Base-by-base conservation (phyloP, 2,797 vertebrate species). In the Ptychadena robeensis region DNA sequence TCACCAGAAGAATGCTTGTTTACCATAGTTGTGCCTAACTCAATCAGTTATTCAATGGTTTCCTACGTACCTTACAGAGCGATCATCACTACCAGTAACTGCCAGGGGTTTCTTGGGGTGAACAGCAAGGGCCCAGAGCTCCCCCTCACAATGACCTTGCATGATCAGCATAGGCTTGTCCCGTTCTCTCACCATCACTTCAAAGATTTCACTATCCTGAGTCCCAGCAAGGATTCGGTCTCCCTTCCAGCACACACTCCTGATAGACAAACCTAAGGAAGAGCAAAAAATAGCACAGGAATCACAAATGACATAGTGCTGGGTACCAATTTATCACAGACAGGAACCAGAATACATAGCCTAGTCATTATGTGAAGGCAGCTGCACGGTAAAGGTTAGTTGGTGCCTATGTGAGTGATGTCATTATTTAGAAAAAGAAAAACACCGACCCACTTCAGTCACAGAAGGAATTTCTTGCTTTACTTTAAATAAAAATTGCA, bases 201-300 rank as follows among this genome's bases (percentile, higher is more conserved):
- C 98, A 25, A 98, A 98, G 90, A 99, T 97, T 91, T 99, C 98
- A 8, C 98, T 97, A 93, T 99, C 98, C 87, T 99, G 98, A 0
- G 97, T 99, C 35, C 98, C 98, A 0, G 96, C 97, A 68, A 98
- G 91, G 70, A 99, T 95, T 6, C 97, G 91, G 88, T 99, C 97
- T 0, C 95, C 96, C 87, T 96, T 96, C 98, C 98, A 99, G 87
- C 97, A 99, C 61, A 99, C 98, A 0, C 96, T 98, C 84, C 97
- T 93, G 87, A 99, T 96, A 2, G 97, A 99, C 83, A 99, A 93
- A 78, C 97, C 97, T 98, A 90, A 1, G 25, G 44, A 53, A 53
- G 18, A 53, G 44, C 18, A 53, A 53, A 22, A 53, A 22, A 53
- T 53, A 53, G 44, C 15, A 53, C 44, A 53, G 18, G 44, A 31